These are phyloP conservation scores for Brachypterus glaber DNA, from an alignment of 2,888 invertebrate species.

Conservation along the genomic window DNA sequence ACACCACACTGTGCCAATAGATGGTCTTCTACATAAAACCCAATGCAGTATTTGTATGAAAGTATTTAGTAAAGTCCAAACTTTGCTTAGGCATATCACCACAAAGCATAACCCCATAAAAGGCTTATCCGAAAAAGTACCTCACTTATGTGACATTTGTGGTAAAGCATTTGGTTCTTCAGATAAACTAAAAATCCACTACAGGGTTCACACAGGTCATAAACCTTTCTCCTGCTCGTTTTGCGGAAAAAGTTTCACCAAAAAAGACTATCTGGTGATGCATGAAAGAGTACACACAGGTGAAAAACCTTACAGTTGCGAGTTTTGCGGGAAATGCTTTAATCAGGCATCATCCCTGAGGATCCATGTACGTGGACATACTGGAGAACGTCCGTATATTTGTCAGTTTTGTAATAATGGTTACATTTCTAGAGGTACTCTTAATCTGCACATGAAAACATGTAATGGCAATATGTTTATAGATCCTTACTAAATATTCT, in stretches of 20 bases:
- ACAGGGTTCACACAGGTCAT: slow-evolving; percentile 29
- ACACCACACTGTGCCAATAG: slow-evolving; percentile 35
- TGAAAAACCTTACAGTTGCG: slow-evolving; percentile 35
- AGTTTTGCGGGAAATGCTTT: slow-evolving; percentile 35
- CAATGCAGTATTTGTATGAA: slow-evolving; percentile 34
- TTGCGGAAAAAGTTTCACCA: slow-evolving; percentile 33
- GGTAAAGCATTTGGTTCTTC: slow-evolving; percentile 30
- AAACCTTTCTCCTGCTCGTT: slow-evolving; percentile 31
- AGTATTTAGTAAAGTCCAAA: slow-evolving; percentile 31
- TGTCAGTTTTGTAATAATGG: slow-evolving; percentile 32
- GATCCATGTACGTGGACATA: slow-evolving; percentile 32
- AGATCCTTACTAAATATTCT: too few species aligned
- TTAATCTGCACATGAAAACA: slow-evolving; percentile 30
- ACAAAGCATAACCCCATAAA: slow-evolving; percentile 28
- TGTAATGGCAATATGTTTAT: slow-evolving; percentile 27
- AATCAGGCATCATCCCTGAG: slow-evolving; percentile 30
- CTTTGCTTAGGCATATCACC: slow-evolving; percentile 41
- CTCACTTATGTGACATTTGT: slow-evolving; percentile 31
- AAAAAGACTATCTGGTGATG: slow-evolving; percentile 32
- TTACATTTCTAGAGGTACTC: slow-evolving; percentile 29
- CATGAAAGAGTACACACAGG: slow-evolving; percentile 37
- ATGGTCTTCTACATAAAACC: slow-evolving; percentile 39
- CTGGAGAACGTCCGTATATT: slow-evolving; percentile 32
- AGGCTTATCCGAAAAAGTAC: slow-evolving; percentile 19
- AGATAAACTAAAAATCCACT: slow-evolving; percentile 30